These are phyloP conservation scores for Molothrus ater DNA, from an alignment of 2,797 vertebrate species.

Conservation along the genomic window DNA sequence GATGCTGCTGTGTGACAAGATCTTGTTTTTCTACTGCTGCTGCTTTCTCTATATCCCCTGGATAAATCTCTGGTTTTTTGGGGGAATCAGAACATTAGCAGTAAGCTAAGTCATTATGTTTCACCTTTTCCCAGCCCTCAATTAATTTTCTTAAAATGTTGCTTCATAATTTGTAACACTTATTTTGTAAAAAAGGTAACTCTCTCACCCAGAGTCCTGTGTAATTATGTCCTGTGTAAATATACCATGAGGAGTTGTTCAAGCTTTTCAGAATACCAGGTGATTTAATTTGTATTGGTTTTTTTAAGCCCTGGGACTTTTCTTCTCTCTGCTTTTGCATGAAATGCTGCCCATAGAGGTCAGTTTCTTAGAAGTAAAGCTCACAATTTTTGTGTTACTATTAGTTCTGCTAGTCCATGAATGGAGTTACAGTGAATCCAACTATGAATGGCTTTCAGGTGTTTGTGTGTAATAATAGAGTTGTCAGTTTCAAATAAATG, in stretches of 20 bases:
- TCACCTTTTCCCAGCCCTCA: not conserved
- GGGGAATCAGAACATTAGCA: not conserved
- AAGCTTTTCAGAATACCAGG: not conserved
- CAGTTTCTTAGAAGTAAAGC: not conserved
- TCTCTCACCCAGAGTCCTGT: not conserved
- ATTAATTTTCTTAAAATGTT: not conserved
- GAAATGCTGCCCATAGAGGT: not conserved
- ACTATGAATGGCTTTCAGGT: not conserved
- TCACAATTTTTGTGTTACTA: not conserved
- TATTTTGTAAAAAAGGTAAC: not conserved
- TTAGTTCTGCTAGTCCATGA: not conserved
- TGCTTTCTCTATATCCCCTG: not conserved
- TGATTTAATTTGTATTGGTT: not conserved
- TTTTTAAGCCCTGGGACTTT: not conserved
- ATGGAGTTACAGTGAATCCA: not conserved
- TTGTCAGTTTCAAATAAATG: not conserved
- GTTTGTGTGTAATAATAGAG: not conserved
- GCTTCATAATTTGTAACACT: not conserved
- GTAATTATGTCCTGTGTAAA: not conserved
- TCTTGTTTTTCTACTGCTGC: not conserved
- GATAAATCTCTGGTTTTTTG: rapidly evolving
- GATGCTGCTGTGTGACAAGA: not conserved
- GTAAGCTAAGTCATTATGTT: not conserved
- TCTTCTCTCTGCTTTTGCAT: not conserved
- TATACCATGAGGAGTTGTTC: not conserved